Evolutionary conservation across 2,797 vertebrate genomes (phyloP).

Genomic region (Pantherophis vulpinus): DNA sequence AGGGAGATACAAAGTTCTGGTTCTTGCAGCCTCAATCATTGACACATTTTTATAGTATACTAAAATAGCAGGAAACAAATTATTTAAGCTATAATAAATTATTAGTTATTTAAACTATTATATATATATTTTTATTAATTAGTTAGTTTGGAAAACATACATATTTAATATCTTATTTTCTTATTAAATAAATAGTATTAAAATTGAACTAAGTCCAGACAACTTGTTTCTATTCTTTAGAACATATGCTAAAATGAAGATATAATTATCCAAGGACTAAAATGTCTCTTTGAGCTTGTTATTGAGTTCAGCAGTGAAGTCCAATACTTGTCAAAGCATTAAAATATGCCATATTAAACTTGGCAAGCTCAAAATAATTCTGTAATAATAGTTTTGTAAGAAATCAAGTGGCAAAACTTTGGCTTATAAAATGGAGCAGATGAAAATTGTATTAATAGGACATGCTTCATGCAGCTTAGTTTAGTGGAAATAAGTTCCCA

Average conservation of each 20-base stretch:
- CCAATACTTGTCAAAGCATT: neutral
- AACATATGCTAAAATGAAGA: neutral
- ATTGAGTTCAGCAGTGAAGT: neutral
- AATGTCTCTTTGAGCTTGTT: neutral
- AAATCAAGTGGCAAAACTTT: slow-evolving; percentile 25
- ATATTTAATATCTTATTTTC: neutral
- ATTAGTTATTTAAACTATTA: neutral
- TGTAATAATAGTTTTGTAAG: neutral
- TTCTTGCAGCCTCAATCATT: neutral
- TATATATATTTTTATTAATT: neutral
- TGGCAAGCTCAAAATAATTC: neutral
- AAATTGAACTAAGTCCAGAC: neutral
- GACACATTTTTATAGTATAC: neutral
- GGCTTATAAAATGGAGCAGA: slow-evolving; percentile 27
- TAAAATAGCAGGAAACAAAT: neutral
- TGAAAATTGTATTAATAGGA: slow-evolving; percentile 17
- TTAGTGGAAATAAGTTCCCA: slow-evolving; percentile 24
- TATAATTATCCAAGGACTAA: neutral
- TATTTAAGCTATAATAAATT: neutral
- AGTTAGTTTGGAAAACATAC: neutral
- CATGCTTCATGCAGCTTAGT: slow-evolving; percentile 3
- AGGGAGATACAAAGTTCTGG: neutral
- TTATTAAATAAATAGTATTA: neutral
- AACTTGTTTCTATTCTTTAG: neutral
- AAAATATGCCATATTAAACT: neutral